phyloP scores from a whole-genome alignment of 2,797 vertebrate species.

The Paramormyrops hopkinsi region DNA sequence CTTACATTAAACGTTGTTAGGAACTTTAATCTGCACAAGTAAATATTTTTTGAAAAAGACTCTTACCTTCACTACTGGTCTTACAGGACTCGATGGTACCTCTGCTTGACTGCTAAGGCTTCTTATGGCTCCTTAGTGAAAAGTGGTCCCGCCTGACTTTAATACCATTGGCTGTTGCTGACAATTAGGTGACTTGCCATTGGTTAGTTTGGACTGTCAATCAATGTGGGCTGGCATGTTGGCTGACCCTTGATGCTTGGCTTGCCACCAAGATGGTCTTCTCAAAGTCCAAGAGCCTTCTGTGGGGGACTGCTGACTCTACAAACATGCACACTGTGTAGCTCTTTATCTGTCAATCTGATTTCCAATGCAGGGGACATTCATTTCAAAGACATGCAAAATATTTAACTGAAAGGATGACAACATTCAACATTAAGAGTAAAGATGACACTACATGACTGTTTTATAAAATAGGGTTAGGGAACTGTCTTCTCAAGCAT shows the following conservation, averaged over 20 bases:
- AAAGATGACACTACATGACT: background rate
- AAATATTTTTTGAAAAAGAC: constrained; percentile 11
- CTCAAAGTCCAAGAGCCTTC: constrained; percentile 23
- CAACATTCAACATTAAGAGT: background rate
- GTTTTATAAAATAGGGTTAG: background rate
- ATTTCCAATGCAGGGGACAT: background rate
- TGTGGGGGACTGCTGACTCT: constrained; percentile 14
- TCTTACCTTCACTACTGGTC: constrained; percentile 18
- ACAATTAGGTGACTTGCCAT: background rate
- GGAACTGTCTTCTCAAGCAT: background rate
- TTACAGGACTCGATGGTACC: constrained; percentile 18
- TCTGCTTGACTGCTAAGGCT: background rate
- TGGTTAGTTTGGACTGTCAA: background rate
- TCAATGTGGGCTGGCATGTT: background rate
- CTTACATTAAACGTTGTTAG: background rate
- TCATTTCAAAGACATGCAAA: constrained; percentile 7
- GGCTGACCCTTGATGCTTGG: constrained; percentile 25
- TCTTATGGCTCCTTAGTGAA: constrained; percentile 2
- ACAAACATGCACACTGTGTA: background rate
- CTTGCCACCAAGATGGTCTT: constrained; percentile 18
- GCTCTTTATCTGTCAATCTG: constrained; percentile 21
- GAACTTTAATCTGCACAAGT: constrained; percentile 34
- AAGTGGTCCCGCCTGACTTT: background rate
- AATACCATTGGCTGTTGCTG: constrained; percentile 12
- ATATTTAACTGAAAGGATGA: background rate